Conservation (phyloP, 2,113 vertebrate genomes). For the Gallinago media region DNA sequence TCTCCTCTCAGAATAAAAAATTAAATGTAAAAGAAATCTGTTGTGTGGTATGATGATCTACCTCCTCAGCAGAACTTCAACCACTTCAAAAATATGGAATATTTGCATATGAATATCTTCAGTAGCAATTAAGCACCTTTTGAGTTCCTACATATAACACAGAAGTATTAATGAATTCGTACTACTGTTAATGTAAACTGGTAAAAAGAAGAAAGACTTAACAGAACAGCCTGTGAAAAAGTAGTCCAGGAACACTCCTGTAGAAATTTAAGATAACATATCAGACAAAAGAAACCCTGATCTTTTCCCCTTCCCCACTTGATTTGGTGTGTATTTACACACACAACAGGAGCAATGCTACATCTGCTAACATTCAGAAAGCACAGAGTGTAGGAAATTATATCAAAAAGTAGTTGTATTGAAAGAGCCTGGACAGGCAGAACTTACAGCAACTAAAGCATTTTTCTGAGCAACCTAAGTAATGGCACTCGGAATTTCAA, state of each 20-base stretch:
- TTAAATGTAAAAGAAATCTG: conserved; percentile 22
- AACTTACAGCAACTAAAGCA: background rate
- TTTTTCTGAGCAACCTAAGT: background rate
- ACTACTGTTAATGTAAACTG: background rate
- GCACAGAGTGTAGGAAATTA: background rate
- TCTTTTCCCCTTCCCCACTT: background rate
- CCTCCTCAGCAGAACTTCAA: conserved; percentile 29
- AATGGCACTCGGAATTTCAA: background rate
- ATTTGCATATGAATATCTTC: conserved; percentile 49
- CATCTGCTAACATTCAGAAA: background rate
- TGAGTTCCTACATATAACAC: background rate
- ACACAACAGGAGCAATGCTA: background rate
- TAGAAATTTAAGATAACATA: background rate
- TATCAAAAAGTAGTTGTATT: background rate
- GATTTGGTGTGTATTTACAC: background rate
- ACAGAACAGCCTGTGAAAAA: background rate
- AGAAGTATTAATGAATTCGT: conserved; percentile 3
- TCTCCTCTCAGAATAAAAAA: conserved; percentile 4
- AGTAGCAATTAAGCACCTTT: conserved; percentile 32
- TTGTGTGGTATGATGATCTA: conserved; percentile 4
- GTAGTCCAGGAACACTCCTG: background rate
- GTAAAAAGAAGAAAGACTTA: background rate
- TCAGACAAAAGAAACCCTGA: background rate
- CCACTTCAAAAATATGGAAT: background rate
- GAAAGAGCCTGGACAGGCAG: background rate